Conservation (phyloP, 2,113 vertebrate genomes). For the Ceratotherium simum region DNA sequence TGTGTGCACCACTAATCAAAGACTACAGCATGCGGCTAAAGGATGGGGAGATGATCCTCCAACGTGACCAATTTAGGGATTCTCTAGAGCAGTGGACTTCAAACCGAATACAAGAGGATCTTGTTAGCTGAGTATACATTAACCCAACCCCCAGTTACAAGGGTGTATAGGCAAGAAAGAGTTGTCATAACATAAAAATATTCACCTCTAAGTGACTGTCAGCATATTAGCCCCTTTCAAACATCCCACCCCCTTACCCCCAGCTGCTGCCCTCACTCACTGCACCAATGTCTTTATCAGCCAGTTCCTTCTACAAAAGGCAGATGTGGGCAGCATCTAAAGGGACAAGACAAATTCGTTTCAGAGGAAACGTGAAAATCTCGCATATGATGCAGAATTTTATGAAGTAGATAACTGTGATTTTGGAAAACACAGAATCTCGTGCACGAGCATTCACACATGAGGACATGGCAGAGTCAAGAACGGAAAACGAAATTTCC, state of each 20-base stretch:
- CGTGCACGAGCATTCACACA: rapidly evolving
- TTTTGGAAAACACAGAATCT: not conserved
- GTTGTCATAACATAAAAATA: not conserved
- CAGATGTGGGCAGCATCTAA: not conserved
- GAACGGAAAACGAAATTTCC: not conserved
- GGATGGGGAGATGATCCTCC: not conserved
- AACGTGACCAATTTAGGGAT: not conserved
- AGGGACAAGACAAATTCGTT: not conserved
- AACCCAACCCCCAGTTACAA: not conserved
- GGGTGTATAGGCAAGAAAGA: not conserved
- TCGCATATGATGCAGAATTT: not conserved
- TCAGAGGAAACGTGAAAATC: not conserved
- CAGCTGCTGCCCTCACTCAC: rapidly evolving
- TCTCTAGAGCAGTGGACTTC: not conserved
- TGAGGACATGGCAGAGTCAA: not conserved
- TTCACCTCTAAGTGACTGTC: too few relatives aligned
- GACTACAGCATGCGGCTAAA: not conserved
- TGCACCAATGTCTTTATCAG: rapidly evolving
- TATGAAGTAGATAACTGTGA: not conserved
- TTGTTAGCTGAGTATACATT: not conserved
- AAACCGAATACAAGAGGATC: not conserved
- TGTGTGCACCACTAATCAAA: constrained; percentile 21
- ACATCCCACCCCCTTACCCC: not conserved
- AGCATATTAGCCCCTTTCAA: not conserved
- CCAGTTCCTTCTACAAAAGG: not conserved